These are phyloP conservation scores for Glomeris marginata DNA, from an alignment of 2,888 invertebrate species.

Conservation along the genomic window DNA sequence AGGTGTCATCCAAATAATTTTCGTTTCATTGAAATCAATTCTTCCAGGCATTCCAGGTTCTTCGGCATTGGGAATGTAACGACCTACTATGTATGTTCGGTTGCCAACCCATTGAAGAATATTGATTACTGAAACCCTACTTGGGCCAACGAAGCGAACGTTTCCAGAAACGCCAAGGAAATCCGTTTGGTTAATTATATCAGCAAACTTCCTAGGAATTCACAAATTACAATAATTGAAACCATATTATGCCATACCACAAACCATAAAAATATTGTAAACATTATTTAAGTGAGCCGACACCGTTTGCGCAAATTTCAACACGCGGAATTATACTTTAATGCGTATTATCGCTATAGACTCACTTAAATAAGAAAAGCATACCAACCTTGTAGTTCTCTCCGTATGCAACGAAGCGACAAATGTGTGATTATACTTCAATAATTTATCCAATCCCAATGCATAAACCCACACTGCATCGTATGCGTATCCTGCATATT, in stretches of 20 bases:
- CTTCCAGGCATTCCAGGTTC: slow-evolving; percentile 29
- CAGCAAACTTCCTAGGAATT: slow-evolving; percentile 40
- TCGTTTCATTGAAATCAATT: slow-evolving; percentile 38
- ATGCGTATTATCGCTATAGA: no score
- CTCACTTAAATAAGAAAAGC: no score
- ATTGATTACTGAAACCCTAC: slow-evolving; percentile 36
- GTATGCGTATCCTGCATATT: slow-evolving; percentile 60
- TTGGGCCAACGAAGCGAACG: slow-evolving; percentile 52
- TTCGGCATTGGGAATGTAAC: slow-evolving; percentile 22
- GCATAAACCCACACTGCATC: slow-evolving; percentile 72
- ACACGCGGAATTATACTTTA: no score
- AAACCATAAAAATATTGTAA: slow-evolving; percentile 2
- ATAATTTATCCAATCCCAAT: slow-evolving; percentile 47
- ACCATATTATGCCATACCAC: no score
- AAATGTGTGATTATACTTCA: slow-evolving; percentile 40
- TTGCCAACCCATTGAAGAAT: slow-evolving; percentile 29
- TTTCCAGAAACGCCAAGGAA: slow-evolving; percentile 59
- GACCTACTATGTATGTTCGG: slow-evolving; percentile 25
- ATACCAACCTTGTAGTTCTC: slow-evolving; percentile 17
- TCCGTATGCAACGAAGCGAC: slow-evolving; percentile 23
- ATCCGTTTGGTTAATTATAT: slow-evolving; percentile 46
- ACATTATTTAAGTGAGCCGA: background rate
- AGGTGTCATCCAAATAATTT: slow-evolving; percentile 47
- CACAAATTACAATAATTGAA: slow-evolving; percentile 1
- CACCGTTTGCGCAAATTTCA: no score